Conservation (phyloP, 2,797 vertebrate genomes). For the Acipenser oxyrinchus region DNA sequence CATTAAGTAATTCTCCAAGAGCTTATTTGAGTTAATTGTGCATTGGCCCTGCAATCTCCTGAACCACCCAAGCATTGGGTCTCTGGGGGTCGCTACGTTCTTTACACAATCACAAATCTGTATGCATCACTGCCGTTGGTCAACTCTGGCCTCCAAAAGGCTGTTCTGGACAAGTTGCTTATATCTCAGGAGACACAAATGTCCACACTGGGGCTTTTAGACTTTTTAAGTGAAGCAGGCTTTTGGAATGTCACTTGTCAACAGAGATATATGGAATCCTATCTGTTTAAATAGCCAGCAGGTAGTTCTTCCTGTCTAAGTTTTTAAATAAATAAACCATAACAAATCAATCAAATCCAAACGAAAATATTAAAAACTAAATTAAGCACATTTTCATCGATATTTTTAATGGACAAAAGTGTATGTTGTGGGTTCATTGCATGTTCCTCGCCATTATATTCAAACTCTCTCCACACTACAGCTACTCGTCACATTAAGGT, state of each 20-base stretch:
- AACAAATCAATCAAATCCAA: too few species aligned
- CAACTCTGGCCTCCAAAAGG: conserved; percentile 43
- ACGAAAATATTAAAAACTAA: too few species aligned
- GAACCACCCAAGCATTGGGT: conserved; percentile 50
- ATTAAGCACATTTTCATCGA: too few species aligned
- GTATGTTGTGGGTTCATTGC: too few species aligned
- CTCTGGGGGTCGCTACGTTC: conserved; percentile 32
- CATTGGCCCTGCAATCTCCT: conserved; percentile 35
- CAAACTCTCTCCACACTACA: too few species aligned
- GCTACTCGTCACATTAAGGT: too few species aligned
- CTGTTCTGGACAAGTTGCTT: conserved; percentile 55
- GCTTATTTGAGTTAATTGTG: conserved; percentile 46
- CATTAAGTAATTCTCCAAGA: conserved; percentile 40
- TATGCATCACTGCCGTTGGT: conserved; percentile 39
- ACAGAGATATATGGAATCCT: conserved; percentile 33
- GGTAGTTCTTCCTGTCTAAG: conserved; percentile 35
- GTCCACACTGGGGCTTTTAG: conserved; percentile 44
- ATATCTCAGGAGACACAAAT: conserved; percentile 45
- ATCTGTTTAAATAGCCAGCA: conserved; percentile 57
- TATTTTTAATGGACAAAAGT: too few species aligned
- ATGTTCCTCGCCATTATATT: too few species aligned
- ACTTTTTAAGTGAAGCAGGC: conserved; percentile 47
- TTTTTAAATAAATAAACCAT: too few species aligned
- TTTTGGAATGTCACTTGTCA: conserved; percentile 32
- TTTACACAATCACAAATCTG: conserved; percentile 38